Evolutionary conservation across 2,888 invertebrate genomes (phyloP), one percentile per base, ranked within the genome.

Genomic region (Chorisops tibialis): DNA sequence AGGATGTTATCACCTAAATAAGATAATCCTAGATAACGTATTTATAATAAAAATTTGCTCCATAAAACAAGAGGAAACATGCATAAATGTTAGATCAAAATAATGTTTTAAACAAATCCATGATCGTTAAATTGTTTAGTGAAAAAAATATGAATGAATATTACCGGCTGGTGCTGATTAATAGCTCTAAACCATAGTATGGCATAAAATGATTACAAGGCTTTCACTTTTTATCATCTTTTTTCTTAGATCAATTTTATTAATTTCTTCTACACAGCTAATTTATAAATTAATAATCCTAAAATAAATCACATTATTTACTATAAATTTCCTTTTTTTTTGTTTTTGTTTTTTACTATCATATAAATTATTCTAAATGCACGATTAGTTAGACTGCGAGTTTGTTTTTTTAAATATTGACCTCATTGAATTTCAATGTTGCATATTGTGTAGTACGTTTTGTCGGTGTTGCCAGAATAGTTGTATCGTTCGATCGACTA

Each of bases 371-470:
- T 35, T 35, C 35, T 18, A 24, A 14, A 43, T 16, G 37, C 37
- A 24, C n/a, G 7, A 16, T 37, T 35, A 16, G 19, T 39, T 47
- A 47, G 51, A 19, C 49, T 16, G 11, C 1, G 7, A 16, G 14
- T 19, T 30, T 24, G n/a, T 30, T 35, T 48, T 19, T 50, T 67
- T 70, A 72, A 56, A 72, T 69, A 62, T 68, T 70, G 68, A 86
- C 82, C 74, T 86, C 85, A 74, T 85, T 83, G 77, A 86, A 86
- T 75, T 83, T 84, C 70, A 85, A 79, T 70, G 85, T 84, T 61
- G 85, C 82, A 74, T 85, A 85, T 75, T 85, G 84, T 72, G 84
- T 83, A 76, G 79, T 75, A 67, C 76, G 75, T 72, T 79, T 77
- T 50, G 37, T 66, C 61, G 63, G 65, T 47, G 62, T 63, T 52